Percentiles rank a stretch among this genome's conserved stretches.
These are phyloP conservation scores for Gallinago solitaria DNA, from an alignment of 2,797 vertebrate genomes.

Conservation along the genomic window DNA sequence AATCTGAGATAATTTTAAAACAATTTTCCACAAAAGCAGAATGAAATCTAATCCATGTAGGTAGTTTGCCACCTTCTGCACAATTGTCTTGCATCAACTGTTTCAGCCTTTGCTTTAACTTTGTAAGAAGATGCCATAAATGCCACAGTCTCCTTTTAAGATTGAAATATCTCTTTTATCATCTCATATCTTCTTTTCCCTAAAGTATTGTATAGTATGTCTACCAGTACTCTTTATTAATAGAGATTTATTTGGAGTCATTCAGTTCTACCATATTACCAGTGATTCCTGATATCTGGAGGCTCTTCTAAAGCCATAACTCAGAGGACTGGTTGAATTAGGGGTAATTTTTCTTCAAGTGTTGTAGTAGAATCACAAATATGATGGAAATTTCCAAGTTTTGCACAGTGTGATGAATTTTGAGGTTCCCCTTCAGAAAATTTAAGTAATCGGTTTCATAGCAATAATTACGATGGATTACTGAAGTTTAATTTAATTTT, in stretches of 20 bases:
- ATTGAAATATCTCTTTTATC: background rate
- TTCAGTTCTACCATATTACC: background rate
- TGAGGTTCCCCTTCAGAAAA: background rate
- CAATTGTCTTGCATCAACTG: background rate
- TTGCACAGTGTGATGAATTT: background rate
- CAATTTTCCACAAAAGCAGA: background rate
- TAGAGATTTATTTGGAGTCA: background rate
- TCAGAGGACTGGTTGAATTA: background rate
- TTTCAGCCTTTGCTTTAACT: background rate
- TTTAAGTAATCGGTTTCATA: background rate
- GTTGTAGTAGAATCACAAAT: background rate
- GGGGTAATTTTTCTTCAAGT: background rate
- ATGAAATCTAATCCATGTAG: background rate
- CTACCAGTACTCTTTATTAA: background rate
- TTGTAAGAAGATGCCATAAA: background rate
- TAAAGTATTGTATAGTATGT: background rate
- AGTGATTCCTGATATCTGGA: background rate
- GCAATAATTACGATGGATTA: background rate
- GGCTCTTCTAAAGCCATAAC: background rate
- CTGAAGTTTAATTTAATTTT: background rate
- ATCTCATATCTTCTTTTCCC: background rate
- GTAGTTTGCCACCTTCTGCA: background rate
- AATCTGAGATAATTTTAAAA: background rate
- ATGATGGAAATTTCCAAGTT: background rate
- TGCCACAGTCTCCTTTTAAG: background rate